Percentiles rank a stretch among this genome's conserved stretches.
phyloP scores from a whole-genome alignment of 2,113 vertebrate species.

The Eptesicus fuscus region DNA sequence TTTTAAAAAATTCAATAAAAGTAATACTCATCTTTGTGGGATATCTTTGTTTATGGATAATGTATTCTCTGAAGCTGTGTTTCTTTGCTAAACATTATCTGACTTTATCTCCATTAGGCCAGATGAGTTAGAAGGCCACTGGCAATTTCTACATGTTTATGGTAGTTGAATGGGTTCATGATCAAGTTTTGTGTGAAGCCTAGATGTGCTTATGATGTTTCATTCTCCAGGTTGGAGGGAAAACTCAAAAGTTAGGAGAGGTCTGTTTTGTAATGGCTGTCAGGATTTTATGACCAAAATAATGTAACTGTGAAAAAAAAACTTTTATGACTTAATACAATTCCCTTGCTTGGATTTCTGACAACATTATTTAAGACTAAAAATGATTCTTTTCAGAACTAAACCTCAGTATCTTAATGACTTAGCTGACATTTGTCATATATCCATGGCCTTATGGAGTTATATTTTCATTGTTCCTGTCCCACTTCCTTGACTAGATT shows the following conservation, averaged over 20 bases:
- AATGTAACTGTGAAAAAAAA: slow-evolving; percentile 27
- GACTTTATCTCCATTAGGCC: neutral
- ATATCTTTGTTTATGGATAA: neutral
- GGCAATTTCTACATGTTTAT: neutral
- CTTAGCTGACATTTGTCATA: slow-evolving; percentile 16
- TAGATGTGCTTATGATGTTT: neutral
- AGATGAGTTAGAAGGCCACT: neutral
- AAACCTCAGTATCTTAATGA: neutral
- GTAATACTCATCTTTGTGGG: neutral
- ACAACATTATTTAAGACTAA: slow-evolving; percentile 19
- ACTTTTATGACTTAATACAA: slow-evolving; percentile 22
- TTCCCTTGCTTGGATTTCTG: neutral
- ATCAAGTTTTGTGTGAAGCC: slow-evolving; percentile 15
- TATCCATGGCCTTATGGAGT: neutral
- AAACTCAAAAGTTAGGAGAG: neutral
- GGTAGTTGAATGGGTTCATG: slow-evolving; percentile 10
- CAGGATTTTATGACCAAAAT: slow-evolving; percentile 8
- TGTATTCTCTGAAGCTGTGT: neutral
- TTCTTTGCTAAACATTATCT: slow-evolving; percentile 32
- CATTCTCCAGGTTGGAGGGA: slow-evolving; percentile 6
- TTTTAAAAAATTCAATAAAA: neutral
- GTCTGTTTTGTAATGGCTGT: slow-evolving; percentile 43
- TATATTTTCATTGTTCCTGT: neutral
- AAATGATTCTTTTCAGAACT: slow-evolving; percentile 37
- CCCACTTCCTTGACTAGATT: slow-evolving; percentile 17